Evolutionary conservation across 2,113 vertebrate species (phyloP).

Genomic region (Sapayoa aenigma): DNA sequence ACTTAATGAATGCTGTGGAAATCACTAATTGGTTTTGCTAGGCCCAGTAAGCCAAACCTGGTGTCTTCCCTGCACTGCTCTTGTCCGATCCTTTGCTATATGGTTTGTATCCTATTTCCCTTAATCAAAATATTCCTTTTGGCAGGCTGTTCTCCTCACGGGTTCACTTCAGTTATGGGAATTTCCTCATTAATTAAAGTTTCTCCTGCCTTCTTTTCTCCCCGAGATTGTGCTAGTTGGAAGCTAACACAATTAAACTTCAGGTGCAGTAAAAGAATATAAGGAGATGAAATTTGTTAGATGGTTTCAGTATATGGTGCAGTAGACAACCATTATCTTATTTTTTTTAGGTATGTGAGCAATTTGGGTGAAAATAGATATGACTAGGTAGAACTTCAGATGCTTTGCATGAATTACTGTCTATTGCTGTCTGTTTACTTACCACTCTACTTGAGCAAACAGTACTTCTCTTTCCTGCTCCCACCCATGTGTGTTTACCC

Average conservation of each 20-base stretch:
- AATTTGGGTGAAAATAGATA: not conserved
- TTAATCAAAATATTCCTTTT: constrained; percentile 3
- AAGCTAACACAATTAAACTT: not conserved
- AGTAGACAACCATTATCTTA: not conserved
- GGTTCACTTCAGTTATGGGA: not conserved
- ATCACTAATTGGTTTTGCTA: constrained; percentile 5
- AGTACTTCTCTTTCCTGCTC: not conserved
- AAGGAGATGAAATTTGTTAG: not conserved
- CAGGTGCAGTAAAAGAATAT: not conserved
- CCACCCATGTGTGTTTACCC: not conserved
- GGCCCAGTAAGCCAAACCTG: not conserved
- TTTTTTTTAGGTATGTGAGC: not conserved
- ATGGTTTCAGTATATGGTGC: not conserved
- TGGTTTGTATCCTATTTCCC: not conserved
- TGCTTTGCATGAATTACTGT: not conserved
- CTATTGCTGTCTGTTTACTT: not conserved
- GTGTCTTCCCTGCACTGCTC: not conserved
- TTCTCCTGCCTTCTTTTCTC: not conserved
- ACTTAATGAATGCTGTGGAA: constrained; percentile 14
- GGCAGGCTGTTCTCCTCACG: not conserved
- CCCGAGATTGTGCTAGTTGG: not conserved
- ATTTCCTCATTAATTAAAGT: not conserved
- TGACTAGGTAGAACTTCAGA: not conserved
- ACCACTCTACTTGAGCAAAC: not conserved
- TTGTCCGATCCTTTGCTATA: not conserved